Conservation (phyloP, 2,113 vertebrate species). For the Chionomys nivalis region DNA sequence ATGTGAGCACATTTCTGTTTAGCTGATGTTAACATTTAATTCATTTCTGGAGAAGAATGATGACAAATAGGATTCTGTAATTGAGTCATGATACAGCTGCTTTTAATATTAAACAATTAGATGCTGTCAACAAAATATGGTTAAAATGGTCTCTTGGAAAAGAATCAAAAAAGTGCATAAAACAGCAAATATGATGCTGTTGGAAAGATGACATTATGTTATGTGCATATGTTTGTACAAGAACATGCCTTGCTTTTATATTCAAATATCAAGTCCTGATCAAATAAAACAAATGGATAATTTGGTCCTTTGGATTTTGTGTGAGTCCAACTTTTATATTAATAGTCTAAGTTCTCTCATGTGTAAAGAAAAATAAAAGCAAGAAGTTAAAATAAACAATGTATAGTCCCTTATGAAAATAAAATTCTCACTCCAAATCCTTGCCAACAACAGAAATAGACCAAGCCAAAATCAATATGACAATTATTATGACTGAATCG, state of each 20-base stretch:
- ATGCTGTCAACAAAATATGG: constrained; percentile 27
- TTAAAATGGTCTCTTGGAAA: background rate
- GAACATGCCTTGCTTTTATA: background rate
- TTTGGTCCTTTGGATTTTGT: background rate
- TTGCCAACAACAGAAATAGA: background rate
- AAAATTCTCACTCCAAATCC: background rate
- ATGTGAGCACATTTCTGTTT: constrained; percentile 25
- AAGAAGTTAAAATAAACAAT: background rate
- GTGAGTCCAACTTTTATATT: background rate
- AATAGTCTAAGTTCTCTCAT: background rate
- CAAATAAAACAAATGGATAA: background rate
- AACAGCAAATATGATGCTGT: background rate
- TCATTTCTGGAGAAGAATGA: constrained; percentile 36
- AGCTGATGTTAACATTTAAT: constrained; percentile 39
- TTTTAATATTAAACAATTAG: constrained; percentile 61
- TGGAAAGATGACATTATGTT: background rate
- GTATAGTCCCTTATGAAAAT: background rate
- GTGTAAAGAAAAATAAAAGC: background rate
- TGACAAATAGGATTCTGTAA: constrained; percentile 30
- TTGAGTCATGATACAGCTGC: constrained; percentile 37
- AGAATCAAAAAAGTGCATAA: background rate
- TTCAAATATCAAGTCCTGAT: background rate
- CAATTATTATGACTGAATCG: background rate
- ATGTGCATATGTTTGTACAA: background rate
- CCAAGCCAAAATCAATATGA: background rate